Base-by-base conservation (phyloP, 2,888 invertebrate genomes). In the Scaptomyza reducta region DNA sequence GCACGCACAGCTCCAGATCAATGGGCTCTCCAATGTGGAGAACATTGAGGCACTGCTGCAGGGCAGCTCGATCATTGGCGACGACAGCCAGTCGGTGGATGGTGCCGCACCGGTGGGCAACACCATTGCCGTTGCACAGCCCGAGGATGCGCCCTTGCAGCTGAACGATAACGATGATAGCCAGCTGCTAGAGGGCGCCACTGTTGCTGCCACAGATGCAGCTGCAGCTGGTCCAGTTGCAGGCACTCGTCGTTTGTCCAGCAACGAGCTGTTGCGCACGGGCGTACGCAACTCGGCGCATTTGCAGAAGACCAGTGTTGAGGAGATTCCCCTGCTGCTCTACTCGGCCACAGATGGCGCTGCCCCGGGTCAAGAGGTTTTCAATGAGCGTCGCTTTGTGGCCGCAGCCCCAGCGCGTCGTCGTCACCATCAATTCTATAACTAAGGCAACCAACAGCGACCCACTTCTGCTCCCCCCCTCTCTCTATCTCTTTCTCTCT, bases 261-360 rank as follows among this genome's bases (percentile, higher is more conserved):
- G 77, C 64, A 83, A 78, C 22, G 89, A 89, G 41, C 73, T 80
- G 53, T 29, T 77, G 5, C 79, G 78, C 38, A 74, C 83, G 9
- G 74, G 79, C 1, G 58, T 84, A 1, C 84, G 82, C 45, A 72
- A 69, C 44, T 65, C 72, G 5, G 70, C 75, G 7, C 65, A 71
- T 25, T 61, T 59, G 49, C 85, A 74, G 49, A 87, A 83, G 77
- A 81, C 85, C 42, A 70, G 79, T 14, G 81, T 90, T 13, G 89
- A 89, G 66, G 90, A 90, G 74, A 86, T 88, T 44, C 90, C 90
- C 0, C 66, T 90, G 53, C 84, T 85, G 53, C 73, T 90, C 67
- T 90, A 90, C 64, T 87, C 90, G 11, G 85, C 89, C 73, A 75
- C 77, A 51, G 90, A 90, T 55, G 75, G 73, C 60, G 46, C 63